A percentile compares a stretch with the other conserved stretches of the same genome.
phyloP scores from a whole-genome alignment of 2,113 vertebrate genomes.

The Mus musculus region GRCm39 chr14:80545001-80545500 shows the following conservation, averaged over 20 bases:
- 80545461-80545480: neutral
- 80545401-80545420: neutral
- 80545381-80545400: neutral
- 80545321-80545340: neutral
- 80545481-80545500: neutral
- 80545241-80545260: neutral
- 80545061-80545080: neutral
- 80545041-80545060: neutral
- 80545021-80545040: neutral
- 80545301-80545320: neutral
- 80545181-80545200: conserved; percentile 7
- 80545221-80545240: neutral
- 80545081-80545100: neutral
- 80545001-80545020: neutral
- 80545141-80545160: neutral
- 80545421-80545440: neutral
- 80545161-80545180: neutral
- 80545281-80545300: neutral
- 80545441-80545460: neutral
- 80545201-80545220: neutral
- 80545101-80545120: neutral
- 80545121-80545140: neutral
- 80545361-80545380: neutral
- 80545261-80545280: neutral
- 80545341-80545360: neutral